phyloP scores from a whole-genome alignment of 2,888 invertebrate species.

The Sesamia inferens region DNA sequence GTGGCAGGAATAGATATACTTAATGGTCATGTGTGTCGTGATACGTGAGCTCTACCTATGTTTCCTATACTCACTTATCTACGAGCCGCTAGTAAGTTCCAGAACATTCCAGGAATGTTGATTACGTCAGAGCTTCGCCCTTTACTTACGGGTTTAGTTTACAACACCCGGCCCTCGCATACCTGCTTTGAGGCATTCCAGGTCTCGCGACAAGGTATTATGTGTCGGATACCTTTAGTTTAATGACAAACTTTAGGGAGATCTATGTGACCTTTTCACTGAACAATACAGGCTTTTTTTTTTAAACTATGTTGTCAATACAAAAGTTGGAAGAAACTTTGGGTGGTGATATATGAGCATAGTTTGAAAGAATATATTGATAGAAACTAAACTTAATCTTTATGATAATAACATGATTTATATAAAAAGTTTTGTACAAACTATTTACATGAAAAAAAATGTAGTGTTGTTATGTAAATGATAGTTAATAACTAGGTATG shows the following conservation, averaged over 20 bases:
- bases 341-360: conserved; percentile 17
- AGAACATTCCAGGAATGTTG: conserved; percentile 44
- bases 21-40: neutral
- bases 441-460: conserved; percentile 5
- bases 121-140: conserved; percentile 41
- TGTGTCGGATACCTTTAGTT: conserved; percentile 9
- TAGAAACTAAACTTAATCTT: conserved; percentile 9
- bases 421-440: conserved; percentile 26
- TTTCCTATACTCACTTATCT: conserved; percentile 10
- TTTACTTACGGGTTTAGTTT: conserved; percentile 34
- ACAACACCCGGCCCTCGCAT: conserved; percentile 27
- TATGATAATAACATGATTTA: conserved; percentile 36
- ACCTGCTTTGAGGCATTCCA: conserved; percentile 48
- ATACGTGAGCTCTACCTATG: neutral
- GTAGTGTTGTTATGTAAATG: neutral
- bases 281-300: conserved; percentile 9
- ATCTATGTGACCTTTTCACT: conserved; percentile 22
- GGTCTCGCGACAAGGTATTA: conserved; percentile 10
- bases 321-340: conserved; percentile 9
- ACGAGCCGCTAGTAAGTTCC: conserved; percentile 24
- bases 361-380: conserved; percentile 27
- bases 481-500: neutral
- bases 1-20: neutral
- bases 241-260: conserved; percentile 27
- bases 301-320: conserved; percentile 6